Conservation (phyloP, 1,140 invertebrate genomes). For the Zaprionus tsacasi region DNA sequence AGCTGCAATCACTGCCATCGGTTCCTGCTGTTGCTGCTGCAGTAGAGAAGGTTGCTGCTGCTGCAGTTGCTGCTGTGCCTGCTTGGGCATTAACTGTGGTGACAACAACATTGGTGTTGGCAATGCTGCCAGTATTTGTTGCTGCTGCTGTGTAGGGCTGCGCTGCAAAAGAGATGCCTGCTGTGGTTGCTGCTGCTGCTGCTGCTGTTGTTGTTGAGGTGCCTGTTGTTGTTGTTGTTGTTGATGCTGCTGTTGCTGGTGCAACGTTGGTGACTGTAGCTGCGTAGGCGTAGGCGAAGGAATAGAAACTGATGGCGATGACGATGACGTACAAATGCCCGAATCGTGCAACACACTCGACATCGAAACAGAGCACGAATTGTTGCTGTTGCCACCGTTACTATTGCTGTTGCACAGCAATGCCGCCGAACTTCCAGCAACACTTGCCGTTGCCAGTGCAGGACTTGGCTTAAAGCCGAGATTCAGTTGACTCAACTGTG, state of each 20-base stretch:
- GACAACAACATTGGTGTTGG: constrained; percentile 74
- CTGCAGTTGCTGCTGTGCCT: constrained; percentile 41
- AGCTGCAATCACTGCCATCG: constrained; percentile 63
- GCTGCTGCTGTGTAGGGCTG: constrained; percentile 64
- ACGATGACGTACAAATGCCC: constrained; percentile 81
- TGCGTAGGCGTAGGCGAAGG: constrained; percentile 75
- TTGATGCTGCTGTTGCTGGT: constrained; percentile 5
- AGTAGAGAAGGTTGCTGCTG: constrained; percentile 33
- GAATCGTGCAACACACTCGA: constrained; percentile 79
- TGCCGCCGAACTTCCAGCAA: constrained; percentile 22
- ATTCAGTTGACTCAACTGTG: constrained; percentile 65
- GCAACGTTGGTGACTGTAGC: constrained; percentile 68
- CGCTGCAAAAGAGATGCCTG: constrained; percentile 61
- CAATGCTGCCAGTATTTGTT: constrained; percentile 64
- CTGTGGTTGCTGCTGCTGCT: constrained; percentile 40
- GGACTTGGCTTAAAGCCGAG: constrained; percentile 64
- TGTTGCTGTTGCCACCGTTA: constrained; percentile 58
- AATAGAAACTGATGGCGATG: constrained; percentile 76
- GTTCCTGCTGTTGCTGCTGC: constrained; percentile 60
- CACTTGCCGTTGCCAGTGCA: constrained; percentile 31
- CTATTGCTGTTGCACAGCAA: constrained; percentile 46
- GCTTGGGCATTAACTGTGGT: constrained; percentile 52
- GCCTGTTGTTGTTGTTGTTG: constrained; percentile 49
- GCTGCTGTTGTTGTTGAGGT: constrained; percentile 61
- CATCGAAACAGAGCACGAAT: constrained; percentile 73